Conservation (phyloP, 2,888 invertebrate genomes). For the Smittia sp. region DNA sequence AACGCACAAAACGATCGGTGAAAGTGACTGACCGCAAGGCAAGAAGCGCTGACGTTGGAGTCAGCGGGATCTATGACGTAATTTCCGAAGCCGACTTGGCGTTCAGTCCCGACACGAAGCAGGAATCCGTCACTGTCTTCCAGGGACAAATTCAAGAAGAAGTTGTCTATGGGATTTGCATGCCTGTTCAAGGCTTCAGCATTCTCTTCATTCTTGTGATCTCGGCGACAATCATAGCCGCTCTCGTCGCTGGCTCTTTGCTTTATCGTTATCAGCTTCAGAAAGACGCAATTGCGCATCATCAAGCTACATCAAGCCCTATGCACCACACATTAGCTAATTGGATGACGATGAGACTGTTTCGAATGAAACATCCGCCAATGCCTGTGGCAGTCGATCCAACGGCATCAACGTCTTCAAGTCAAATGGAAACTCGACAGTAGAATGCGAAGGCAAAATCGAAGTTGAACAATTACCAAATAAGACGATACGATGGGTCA, state of each 20-base stretch:
- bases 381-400: conserved; percentile 10
- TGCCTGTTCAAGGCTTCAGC: conserved; percentile 86
- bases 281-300: conserved; percentile 61
- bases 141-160: conserved; percentile 85
- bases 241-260: conserved; percentile 78
- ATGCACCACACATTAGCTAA: conserved; percentile 66
- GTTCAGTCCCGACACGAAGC: conserved; percentile 77
- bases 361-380: conserved; percentile 55
- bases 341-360: conserved; percentile 69
- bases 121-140: conserved; percentile 82
- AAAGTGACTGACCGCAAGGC: conserved; percentile 69
- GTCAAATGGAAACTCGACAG: conserved; percentile 32
- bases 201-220: conserved; percentile 84
- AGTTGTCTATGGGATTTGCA: conserved; percentile 86
- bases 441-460: neutral
- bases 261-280: conserved; percentile 76
- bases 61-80: conserved; percentile 85
- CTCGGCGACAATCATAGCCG: conserved; percentile 82
- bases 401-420: conserved; percentile 17
- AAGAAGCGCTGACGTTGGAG: conserved; percentile 83
- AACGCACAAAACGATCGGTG: conserved; percentile 63
- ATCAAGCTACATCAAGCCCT: conserved; percentile 55
- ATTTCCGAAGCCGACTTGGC: conserved; percentile 89
- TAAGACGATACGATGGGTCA: neutral
- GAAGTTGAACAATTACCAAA: conserved; percentile 12